Evolutionary conservation across 2,113 vertebrate genomes (phyloP).

Genomic region (Ascaphus truei): DNA sequence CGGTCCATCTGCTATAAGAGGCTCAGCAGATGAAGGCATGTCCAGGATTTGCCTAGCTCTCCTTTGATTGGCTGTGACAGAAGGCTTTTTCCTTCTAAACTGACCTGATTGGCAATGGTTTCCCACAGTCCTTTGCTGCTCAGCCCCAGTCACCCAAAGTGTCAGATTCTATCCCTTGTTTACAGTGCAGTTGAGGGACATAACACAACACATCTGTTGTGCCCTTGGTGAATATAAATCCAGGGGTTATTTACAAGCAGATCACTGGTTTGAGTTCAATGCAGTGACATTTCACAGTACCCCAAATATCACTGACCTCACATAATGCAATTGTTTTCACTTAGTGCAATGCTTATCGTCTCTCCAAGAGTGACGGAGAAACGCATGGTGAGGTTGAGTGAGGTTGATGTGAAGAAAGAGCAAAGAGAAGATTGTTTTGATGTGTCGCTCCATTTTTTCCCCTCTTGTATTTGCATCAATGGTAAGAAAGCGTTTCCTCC

Average conservation of each 20-base stretch:
- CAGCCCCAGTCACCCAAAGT: slow-evolving; percentile 6
- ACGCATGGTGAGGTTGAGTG: too few species aligned
- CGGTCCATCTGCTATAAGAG: not conserved
- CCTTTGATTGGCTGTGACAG: slow-evolving; percentile 28
- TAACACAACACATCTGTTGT: not conserved
- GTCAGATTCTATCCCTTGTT: slow-evolving; percentile 21
- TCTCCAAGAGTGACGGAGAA: too few species aligned
- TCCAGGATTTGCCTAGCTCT: not conserved
- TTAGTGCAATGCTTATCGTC: not conserved
- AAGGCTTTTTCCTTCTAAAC: slow-evolving; percentile 3
- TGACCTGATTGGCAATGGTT: not conserved
- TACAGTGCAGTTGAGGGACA: not conserved
- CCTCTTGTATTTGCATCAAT: too few species aligned
- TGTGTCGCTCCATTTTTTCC: too few species aligned
- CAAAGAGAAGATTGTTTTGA: too few species aligned
- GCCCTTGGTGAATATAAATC: slow-evolving; percentile 5
- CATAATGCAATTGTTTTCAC: not conserved
- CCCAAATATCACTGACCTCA: not conserved
- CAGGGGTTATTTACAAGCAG: not conserved
- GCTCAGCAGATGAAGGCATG: slow-evolving; percentile 10
- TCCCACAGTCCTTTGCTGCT: slow-evolving; percentile 14
- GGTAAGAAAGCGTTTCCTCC: too few species aligned
- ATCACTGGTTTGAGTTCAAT: not conserved
- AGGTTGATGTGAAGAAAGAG: too few species aligned
- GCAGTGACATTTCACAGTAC: not conserved